Conservation (phyloP, 2,888 invertebrate species). For the Spatulosminthurus flaviceps region DNA sequence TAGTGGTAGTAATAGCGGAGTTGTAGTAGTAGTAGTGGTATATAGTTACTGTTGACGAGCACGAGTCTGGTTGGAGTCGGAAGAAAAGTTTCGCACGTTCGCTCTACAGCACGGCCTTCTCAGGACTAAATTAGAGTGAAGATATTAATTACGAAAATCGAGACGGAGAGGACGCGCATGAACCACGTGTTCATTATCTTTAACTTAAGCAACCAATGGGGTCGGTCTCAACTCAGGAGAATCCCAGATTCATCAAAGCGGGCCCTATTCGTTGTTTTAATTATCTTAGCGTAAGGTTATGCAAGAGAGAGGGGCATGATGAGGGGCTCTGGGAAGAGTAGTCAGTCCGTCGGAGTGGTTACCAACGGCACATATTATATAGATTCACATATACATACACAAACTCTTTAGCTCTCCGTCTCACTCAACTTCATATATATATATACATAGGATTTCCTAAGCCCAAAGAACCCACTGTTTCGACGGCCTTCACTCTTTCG, state of each 20-base stretch:
- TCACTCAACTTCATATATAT: conserved; percentile 11
- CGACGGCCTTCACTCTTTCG: conserved; percentile 45
- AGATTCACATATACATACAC: background rate
- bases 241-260: conserved; percentile 59
- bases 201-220: conserved; percentile 60
- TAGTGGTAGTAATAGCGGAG: background rate
- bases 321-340: conserved; percentile 29
- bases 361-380: background rate
- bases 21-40: background rate
- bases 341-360: background rate
- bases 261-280: conserved; percentile 61
- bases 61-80: conserved; percentile 46
- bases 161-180: conserved; percentile 62
- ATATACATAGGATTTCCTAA: background rate
- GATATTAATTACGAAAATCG: conserved; percentile 62
- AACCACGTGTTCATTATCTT: conserved; percentile 64
- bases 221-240: conserved; percentile 50
- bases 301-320: conserved; percentile 54
- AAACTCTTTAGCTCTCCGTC: background rate
- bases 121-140: conserved; percentile 60
- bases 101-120: conserved; percentile 56
- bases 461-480: conserved; percentile 12
- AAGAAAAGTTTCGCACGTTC: conserved; percentile 54
- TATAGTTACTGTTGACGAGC: conserved; percentile 32
- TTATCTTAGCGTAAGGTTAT: conserved; percentile 62